These are phyloP conservation scores for Caenorhabditis wallacei DNA, from an alignment of 2,888 invertebrate genomes.

Conservation along the genomic window DNA sequence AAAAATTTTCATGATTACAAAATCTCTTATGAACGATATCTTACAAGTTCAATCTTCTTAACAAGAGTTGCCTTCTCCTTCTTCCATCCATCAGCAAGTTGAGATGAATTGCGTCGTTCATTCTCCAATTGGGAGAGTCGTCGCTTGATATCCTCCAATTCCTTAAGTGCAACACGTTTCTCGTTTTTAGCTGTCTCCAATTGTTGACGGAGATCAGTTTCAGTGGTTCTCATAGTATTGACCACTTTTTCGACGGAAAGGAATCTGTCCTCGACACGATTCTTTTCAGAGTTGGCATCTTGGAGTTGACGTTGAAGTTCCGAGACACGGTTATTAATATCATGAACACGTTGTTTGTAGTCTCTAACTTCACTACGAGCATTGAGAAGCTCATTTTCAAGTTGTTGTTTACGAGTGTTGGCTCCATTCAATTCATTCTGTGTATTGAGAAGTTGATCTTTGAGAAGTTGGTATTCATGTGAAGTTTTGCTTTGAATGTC, in stretches of 20 bases:
- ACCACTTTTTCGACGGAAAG: slow-evolving; percentile 80
- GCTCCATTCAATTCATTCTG: slow-evolving; percentile 79
- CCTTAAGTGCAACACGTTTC: slow-evolving; percentile 73
- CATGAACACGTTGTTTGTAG: slow-evolving; percentile 80
- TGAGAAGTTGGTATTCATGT: slow-evolving; percentile 76
- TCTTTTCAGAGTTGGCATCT: slow-evolving; percentile 80
- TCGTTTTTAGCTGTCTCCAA: slow-evolving; percentile 81
- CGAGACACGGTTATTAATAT: slow-evolving; percentile 78
- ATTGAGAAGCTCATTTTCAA: slow-evolving; percentile 80
- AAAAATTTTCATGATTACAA: slow-evolving; percentile 35
- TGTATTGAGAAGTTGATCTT: slow-evolving; percentile 75
- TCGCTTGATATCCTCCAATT: slow-evolving; percentile 79
- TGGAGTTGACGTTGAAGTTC: slow-evolving; percentile 82
- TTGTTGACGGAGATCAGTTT: slow-evolving; percentile 80
- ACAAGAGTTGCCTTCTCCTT: slow-evolving; percentile 78
- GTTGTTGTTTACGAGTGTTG: slow-evolving; percentile 76
- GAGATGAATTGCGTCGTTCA: slow-evolving; percentile 74
- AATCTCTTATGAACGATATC: neutral
- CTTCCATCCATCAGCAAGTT: slow-evolving; percentile 80
- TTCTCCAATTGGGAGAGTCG: slow-evolving; percentile 76
- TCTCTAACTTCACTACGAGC: slow-evolving; percentile 80
- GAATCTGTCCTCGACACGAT: slow-evolving; percentile 80
- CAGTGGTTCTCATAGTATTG: slow-evolving; percentile 76
- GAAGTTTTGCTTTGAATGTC: slow-evolving; percentile 77
- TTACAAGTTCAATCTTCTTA: slow-evolving; percentile 82